Conservation (phyloP, 2,113 vertebrate species). For the Pogona vitticeps region DNA sequence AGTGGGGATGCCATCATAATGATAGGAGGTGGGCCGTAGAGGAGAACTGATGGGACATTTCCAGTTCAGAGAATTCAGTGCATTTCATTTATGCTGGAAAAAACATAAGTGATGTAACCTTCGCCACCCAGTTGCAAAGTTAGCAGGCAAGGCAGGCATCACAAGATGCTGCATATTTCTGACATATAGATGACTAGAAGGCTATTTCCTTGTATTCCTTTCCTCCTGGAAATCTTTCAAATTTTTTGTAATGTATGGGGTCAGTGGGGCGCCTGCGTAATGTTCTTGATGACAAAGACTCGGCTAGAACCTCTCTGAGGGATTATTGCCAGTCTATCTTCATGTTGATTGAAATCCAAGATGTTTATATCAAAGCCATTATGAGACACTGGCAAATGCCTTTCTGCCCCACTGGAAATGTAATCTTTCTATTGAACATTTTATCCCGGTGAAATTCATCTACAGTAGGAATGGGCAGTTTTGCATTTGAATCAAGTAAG, state of each 20-base stretch:
- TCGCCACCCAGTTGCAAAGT: constrained; percentile 69
- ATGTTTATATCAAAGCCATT: constrained; percentile 73
- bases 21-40: constrained; percentile 65
- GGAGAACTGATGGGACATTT: constrained; percentile 72
- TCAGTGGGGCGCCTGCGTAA: constrained; percentile 54
- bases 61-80: constrained; percentile 65
- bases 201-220: constrained; percentile 67
- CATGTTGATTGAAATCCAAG: constrained; percentile 75
- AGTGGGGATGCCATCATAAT: constrained; percentile 70
- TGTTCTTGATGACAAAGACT: constrained; percentile 62
- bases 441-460: constrained; percentile 74
- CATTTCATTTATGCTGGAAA: constrained; percentile 69
- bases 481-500: constrained; percentile 78
- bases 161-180: constrained; percentile 54
- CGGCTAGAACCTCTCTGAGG: constrained; percentile 42
- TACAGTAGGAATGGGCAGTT: constrained; percentile 65
- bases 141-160: constrained; percentile 67
- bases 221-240: constrained; percentile 61
- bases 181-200: constrained; percentile 69
- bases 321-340: constrained; percentile 68
- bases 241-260: constrained; percentile 51
- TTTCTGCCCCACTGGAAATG: constrained; percentile 82
- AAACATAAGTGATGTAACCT: constrained; percentile 77
- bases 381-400: constrained; percentile 78
- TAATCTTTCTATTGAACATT: constrained; percentile 77